Evolutionary conservation across 2,113 vertebrate genomes (phyloP).

Genomic region (Manacus vitellinus): DNA sequence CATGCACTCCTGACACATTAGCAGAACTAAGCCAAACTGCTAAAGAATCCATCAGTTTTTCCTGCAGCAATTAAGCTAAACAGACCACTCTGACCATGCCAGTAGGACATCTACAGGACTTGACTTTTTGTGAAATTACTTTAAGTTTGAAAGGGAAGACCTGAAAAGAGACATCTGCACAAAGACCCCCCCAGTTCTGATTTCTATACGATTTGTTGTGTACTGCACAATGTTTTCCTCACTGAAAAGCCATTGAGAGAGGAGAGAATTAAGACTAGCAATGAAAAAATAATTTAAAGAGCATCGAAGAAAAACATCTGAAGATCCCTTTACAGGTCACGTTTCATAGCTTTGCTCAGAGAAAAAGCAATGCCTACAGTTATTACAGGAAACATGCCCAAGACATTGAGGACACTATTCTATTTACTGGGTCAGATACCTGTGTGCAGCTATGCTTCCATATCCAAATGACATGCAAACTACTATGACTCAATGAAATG

Average conservation of each 20-base stretch:
- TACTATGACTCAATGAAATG: neutral
- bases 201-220: neutral
- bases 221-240: neutral
- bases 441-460: neutral
- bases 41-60: neutral
- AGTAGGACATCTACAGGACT: neutral
- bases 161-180: neutral
- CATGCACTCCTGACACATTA: neutral
- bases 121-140: neutral
- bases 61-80: neutral
- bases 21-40: neutral
- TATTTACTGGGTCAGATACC: neutral
- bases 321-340: neutral
- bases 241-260: neutral
- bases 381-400: neutral
- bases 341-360: neutral
- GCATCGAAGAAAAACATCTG: neutral
- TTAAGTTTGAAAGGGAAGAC: neutral
- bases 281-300: neutral
- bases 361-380: neutral
- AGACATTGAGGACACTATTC: neutral
- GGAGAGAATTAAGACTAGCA: neutral
- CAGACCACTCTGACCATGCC: neutral
- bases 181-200: neutral
- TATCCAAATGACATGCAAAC: neutral